phyloP scores from a whole-genome alignment of 2,797 vertebrate species.

The Sebastes dallii region DNA sequence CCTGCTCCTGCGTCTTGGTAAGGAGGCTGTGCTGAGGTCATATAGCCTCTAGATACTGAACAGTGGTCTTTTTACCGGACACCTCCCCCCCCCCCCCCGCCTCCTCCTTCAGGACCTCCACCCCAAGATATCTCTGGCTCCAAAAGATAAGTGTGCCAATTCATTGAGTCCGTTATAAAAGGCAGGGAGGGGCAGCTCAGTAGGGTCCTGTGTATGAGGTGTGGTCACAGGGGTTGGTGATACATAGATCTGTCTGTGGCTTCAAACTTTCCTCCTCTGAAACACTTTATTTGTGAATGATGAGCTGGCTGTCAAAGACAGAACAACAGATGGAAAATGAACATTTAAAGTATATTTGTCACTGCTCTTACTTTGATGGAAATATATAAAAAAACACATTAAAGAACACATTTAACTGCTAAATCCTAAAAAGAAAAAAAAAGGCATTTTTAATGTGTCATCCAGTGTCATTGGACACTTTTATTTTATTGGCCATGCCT shows the following conservation, averaged over 20 bases:
- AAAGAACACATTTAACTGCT: not conserved
- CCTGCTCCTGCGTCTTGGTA: conserved; percentile 39
- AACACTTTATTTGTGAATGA: not conserved
- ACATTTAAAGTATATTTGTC: not conserved
- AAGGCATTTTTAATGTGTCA: not conserved
- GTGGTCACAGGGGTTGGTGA: conserved; percentile 28
- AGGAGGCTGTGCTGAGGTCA: conserved; percentile 65
- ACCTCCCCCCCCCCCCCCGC: not conserved
- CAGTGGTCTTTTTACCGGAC: conserved; percentile 57
- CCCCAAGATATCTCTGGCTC: conserved; percentile 66
- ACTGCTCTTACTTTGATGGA: not conserved
- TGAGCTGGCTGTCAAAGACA: not conserved
- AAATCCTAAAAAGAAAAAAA: not conserved
- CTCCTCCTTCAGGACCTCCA: conserved; percentile 49
- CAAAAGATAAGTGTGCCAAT: conserved; percentile 71
- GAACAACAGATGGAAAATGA: too few species aligned
- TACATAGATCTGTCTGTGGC: not conserved
- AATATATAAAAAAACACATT: not conserved
- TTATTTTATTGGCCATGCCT: not conserved
- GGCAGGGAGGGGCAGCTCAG: conserved; percentile 65
- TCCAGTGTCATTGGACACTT: not conserved
- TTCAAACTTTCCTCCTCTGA: not conserved
- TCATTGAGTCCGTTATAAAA: conserved; percentile 67
- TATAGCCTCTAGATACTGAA: conserved; percentile 58
- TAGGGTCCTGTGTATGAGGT: conserved; percentile 38